Base-by-base conservation (phyloP, 2,797 vertebrate genomes). In the Lutjanus argentimaculatus region DNA sequence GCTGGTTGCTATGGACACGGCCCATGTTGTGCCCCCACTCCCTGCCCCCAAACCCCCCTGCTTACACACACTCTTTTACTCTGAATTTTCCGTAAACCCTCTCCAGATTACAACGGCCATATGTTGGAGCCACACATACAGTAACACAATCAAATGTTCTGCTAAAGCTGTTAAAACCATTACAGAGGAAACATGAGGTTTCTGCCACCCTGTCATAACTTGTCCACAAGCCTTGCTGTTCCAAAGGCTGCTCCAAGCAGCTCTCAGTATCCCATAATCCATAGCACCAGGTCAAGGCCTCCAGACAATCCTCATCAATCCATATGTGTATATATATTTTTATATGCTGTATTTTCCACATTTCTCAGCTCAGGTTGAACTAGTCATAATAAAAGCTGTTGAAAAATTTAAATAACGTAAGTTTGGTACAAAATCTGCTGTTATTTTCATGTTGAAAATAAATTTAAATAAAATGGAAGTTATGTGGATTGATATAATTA, bases 81-180 rank as follows among this genome's bases (percentile, higher is more conserved):
- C 69, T 84, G 49, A 57, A 69, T 82, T 86, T 84, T 77, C 53
- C 70, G 80, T 84, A 77, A 88, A 85, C 42, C 72, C 74, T 64
- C 25, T 69, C 70, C 77, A 83, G 86, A 91, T 90, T 89, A 75
- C 43, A 73, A 51, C 16, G 14, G 61, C 80, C 76, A 74, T 84
- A 91, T 83, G 89, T 73, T 69, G 25, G 25, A 76, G 75, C n/a
- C 40, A 51, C 77, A 75, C 17, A 1, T 72, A 16, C 66, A 75
- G 45, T 49, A 75, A 77, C 42, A 80, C 83, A 83, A 80, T 52
- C 21, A 22, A 82, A 72, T 14, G 57, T 51, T 78, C 59, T 46
- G 46, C 63, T 85, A 81, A 81, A 90, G 84, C 86, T 75, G 70
- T 82, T 79, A 74, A 89, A 85, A 58, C 72, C 78, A 64, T 86